A percentile compares a stretch with the other conserved stretches of the same genome.
Conservation (phyloP, 2,113 vertebrate genomes). For the Pagrus major region DNA sequence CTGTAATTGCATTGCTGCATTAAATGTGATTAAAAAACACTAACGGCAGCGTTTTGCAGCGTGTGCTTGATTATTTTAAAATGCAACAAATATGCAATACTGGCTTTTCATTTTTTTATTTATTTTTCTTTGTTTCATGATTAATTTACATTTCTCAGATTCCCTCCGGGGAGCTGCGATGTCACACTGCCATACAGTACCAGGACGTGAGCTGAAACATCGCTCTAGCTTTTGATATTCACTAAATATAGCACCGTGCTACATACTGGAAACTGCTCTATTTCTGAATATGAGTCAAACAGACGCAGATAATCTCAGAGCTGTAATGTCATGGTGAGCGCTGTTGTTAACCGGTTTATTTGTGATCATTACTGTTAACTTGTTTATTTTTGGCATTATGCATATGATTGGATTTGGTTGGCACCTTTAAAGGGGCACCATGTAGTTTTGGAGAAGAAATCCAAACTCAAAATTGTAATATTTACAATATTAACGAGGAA, state of each 20-base stretch:
- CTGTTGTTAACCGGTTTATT: no score
- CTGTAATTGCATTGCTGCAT: conserved; percentile 26
- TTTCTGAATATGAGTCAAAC: conserved; percentile 5
- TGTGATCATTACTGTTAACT: background rate
- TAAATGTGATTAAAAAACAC: conserved; percentile 36
- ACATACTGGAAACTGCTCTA: background rate
- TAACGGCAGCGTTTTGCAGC: background rate
- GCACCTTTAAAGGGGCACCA: no score
- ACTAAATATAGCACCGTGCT: background rate
- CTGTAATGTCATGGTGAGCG: background rate
- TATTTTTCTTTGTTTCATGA: background rate
- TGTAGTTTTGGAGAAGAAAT: no score
- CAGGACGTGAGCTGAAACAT: background rate
- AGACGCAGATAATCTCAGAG: background rate
- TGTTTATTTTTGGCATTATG: background rate
- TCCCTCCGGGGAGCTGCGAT: background rate
- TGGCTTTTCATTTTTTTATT: background rate
- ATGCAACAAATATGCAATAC: conserved; percentile 4
- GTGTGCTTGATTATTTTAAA: conserved; percentile 23
- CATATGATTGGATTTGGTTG: no score
- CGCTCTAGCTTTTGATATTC: background rate
- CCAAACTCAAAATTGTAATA: no score
- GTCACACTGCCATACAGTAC: background rate
- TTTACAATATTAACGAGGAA: no score
- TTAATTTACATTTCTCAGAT: conserved; percentile 25